These are phyloP conservation scores for Cathartes aura DNA, from an alignment of 2,113 vertebrate species.

Conservation along the genomic window DNA sequence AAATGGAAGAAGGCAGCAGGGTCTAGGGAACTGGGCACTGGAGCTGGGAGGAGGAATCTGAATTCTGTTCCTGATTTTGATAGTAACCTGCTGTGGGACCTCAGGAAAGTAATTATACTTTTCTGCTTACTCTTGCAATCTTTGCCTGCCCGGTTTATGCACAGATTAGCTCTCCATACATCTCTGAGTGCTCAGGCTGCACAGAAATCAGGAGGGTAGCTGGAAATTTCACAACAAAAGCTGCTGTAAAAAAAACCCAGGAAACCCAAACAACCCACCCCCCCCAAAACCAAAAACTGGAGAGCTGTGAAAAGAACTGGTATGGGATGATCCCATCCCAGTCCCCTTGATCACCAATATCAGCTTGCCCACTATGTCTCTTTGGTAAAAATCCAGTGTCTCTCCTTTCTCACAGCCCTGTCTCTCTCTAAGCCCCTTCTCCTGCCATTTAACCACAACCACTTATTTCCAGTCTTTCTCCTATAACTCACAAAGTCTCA, in stretches of 20 bases:
- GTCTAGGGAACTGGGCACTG: not conserved
- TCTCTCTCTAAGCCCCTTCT: not conserved
- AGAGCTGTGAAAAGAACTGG: not conserved
- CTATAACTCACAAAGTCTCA: not conserved
- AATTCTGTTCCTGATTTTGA: not conserved
- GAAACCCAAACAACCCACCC: not conserved
- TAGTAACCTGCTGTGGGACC: not conserved
- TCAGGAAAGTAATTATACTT: not conserved
- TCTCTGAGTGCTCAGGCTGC: not conserved
- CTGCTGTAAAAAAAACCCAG: not conserved
- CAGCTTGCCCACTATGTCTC: not conserved
- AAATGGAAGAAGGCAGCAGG: not conserved
- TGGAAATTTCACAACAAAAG: not conserved
- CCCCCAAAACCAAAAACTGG: not conserved
- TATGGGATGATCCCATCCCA: not conserved
- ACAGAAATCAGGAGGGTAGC: not conserved
- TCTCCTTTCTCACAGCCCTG: not conserved
- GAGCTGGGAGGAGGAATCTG: not conserved
- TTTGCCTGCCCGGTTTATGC: not conserved
- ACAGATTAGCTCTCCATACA: not conserved
- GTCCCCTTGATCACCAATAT: not conserved
- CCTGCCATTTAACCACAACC: not conserved
- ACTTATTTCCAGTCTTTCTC: not conserved
- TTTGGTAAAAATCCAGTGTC: not conserved
- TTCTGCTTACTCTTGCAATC: not conserved